A percentile compares a stretch with the other conserved stretches of the same genome.
Evolutionary conservation across 2,888 invertebrate species (phyloP).

Genomic region (Pterobdella sp.): DNA sequence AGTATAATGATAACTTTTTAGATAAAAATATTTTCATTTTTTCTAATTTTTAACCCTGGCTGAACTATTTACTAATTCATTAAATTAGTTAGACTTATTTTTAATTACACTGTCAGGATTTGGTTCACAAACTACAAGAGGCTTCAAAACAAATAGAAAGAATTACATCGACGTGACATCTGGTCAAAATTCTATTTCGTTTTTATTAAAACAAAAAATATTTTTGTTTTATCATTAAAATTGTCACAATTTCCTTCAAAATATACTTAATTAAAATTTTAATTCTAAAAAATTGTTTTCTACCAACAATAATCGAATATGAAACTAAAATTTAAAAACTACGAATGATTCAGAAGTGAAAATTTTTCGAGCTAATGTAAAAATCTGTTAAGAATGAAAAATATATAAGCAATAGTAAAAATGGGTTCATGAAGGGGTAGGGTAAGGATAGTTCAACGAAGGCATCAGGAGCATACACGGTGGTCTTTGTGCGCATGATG

Average conservation of each 20-base stretch:
- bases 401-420: not conserved
- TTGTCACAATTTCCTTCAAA: not conserved
- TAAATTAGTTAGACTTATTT: not conserved
- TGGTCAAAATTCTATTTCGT: not conserved
- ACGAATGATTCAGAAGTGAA: not conserved
- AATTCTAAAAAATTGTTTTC: not conserved
- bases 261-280: not conserved
- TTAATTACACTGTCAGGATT: too few species aligned
- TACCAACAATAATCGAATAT: not conserved
- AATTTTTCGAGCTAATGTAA: not conserved
- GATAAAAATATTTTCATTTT: too few species aligned
- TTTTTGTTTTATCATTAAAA: not conserved
- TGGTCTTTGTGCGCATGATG: not conserved
- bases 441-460: not conserved
- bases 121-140: conserved; percentile 16
- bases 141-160: conserved; percentile 18
- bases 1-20: too few species aligned
- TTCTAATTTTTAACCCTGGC: too few species aligned
- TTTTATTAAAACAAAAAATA: not conserved
- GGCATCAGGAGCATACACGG: conserved; percentile 12
- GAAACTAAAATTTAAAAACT: not conserved
- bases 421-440: not conserved
- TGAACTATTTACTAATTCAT: too few species aligned
- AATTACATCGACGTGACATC: not conserved
- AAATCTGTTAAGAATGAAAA: not conserved